Percentiles rank a stretch among this genome's conserved stretches.
These are phyloP conservation scores for Sorex maritimensis DNA, from an alignment of 2,797 vertebrate species.

Conservation along the genomic window DNA sequence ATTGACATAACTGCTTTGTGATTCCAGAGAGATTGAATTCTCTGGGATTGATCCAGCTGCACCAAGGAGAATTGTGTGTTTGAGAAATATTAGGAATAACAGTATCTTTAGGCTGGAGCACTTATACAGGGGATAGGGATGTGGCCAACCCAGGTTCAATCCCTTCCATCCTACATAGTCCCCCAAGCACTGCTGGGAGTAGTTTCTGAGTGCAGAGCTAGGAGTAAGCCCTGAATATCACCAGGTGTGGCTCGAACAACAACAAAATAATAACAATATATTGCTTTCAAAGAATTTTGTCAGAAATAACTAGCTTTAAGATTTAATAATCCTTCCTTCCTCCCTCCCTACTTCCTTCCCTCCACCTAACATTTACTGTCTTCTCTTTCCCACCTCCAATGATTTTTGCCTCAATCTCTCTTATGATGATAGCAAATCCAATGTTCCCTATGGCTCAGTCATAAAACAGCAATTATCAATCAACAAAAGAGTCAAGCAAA, in stretches of 20 bases:
- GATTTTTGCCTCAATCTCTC: not conserved
- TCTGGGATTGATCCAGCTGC: not conserved
- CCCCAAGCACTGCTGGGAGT: too few relatives aligned
- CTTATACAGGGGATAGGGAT: too few relatives aligned
- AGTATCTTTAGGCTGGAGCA: not conserved
- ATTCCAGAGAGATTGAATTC: conserved; percentile 15
- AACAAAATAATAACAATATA: not conserved
- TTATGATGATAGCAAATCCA: conserved; percentile 61
- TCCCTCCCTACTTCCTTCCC: too few relatives aligned
- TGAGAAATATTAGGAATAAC: conserved; percentile 37
- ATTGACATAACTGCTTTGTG: not conserved
- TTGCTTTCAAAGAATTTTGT: conserved; percentile 37
- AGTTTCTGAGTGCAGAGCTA: too few relatives aligned
- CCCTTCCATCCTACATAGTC: too few relatives aligned
- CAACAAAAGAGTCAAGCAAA: too few relatives aligned
- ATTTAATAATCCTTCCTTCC: not conserved
- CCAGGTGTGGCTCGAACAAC: too few relatives aligned
- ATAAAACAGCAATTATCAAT: conserved; percentile 73
- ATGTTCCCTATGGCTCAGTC: conserved; percentile 65
- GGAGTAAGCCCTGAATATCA: too few relatives aligned
- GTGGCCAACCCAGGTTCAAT: too few relatives aligned
- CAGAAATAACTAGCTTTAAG: conserved; percentile 58
- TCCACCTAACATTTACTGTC: not conserved
- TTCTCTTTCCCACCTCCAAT: not conserved
- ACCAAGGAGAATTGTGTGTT: conserved; percentile 34